A percentile compares a stretch with the other conserved stretches of the same genome.
phyloP scores from a whole-genome alignment of 2,797 vertebrate species.

The Lagodon rhomboides region DNA sequence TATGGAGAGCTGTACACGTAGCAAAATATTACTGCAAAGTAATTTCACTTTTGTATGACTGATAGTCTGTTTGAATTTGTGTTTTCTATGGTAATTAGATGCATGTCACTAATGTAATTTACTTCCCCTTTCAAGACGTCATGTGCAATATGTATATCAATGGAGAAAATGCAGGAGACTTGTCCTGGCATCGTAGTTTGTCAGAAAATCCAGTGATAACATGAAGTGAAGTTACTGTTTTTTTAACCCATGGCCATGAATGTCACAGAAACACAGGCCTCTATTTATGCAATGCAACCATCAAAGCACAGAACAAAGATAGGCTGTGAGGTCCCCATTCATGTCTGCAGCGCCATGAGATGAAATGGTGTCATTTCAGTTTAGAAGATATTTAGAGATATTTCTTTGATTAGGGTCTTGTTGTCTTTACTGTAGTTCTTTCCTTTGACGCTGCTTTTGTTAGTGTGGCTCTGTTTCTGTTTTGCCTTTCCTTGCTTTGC shows the following conservation, averaged over 20 bases:
- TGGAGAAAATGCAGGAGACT: constrained; percentile 28
- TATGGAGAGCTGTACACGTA: constrained; percentile 52
- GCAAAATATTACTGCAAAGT: constrained; percentile 54
- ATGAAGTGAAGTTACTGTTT: constrained; percentile 24
- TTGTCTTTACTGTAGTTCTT: constrained; percentile 36
- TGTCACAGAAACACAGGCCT: constrained; percentile 37
- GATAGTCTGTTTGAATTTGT: constrained; percentile 19
- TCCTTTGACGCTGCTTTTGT: constrained; percentile 60
- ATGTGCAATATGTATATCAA: constrained; percentile 69
- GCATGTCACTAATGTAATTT: constrained; percentile 35
- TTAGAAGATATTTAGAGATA: constrained; percentile 21
- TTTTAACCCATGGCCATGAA: constrained; percentile 31
- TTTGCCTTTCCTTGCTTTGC: constrained; percentile 62
- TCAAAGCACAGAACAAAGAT: constrained; percentile 21
- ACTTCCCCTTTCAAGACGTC: constrained; percentile 40
- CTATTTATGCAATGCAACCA: constrained; percentile 45
- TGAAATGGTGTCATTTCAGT: constrained; percentile 19
- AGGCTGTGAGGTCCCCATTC: constrained; percentile 8
- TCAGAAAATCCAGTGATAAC: constrained; percentile 18
- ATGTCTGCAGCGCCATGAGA: neutral
- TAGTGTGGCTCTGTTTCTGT: constrained; percentile 38
- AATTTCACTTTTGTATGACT: constrained; percentile 49
- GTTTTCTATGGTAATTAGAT: constrained; percentile 39
- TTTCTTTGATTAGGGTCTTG: constrained; percentile 30
- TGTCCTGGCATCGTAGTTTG: neutral